Base-by-base conservation (phyloP, 2,888 invertebrate species). In the Cantharis rustica region DNA sequence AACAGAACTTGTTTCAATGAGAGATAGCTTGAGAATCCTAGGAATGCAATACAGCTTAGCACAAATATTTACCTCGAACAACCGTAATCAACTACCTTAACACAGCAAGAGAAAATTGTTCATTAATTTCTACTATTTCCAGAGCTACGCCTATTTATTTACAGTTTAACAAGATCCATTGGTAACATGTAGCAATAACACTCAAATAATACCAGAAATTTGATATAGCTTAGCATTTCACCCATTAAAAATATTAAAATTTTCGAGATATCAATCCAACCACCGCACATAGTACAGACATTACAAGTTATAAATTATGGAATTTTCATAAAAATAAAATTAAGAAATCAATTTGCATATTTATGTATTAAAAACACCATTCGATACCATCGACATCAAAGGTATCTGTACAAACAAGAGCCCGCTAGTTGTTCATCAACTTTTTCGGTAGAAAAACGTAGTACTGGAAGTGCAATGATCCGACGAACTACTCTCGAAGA, bases 341-440 rank as follows among this genome's bases (percentile, higher is more conserved):
- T 47, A 47, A 47, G 47, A 47, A 47, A 47, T 13, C 47, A 47
- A 47, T 47, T 47, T 47, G 47, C 47, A 47, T 47, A 47, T 47
- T 47, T 47, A 47, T 47, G 47, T 47, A 47, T 66, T 71, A 68
- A 71, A 68, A 66, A 69, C 72, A 13, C 31, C 62, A 16, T 72
- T 89, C 89, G 89, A 89, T 89, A 89, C 89, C 88, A 89, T 76
- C 79, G 47, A 74, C 71, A 79, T 79, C 61, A 68, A 69, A 75
- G 70, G 72, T 64, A 75, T 79, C 71, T 71, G 75, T 72, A 64
- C 78, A 75, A 79, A 73, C 71, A 75, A 72, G 75, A 79, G 78
- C 77, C 74, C 71, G 79, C 80, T 81, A 82, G 82, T 84, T 82
- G 83, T 83, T 82, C 84, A 84, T 84, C 83, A 84, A 83, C 80